These are phyloP conservation scores for Botia kubotai DNA, from an alignment of 2,797 vertebrate species.

Conservation along the genomic window DNA sequence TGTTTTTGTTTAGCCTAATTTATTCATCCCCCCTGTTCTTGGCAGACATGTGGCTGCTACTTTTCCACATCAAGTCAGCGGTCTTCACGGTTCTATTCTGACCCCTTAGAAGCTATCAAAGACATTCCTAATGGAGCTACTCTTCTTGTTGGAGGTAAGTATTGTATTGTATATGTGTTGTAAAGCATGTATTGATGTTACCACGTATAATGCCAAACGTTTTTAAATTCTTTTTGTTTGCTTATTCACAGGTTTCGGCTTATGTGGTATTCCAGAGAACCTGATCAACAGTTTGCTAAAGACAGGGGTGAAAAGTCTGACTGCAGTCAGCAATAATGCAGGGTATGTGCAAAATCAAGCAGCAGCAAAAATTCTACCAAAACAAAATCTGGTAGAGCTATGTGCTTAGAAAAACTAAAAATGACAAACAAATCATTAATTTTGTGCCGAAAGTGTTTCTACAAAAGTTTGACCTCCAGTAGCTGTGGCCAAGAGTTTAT, in stretches of 20 bases:
- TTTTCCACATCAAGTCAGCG: conserved; percentile 84
- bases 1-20: conserved; percentile 31
- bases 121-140: conserved; percentile 91
- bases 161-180: background rate
- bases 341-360: conserved; percentile 75
- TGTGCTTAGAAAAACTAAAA: background rate
- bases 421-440: background rate
- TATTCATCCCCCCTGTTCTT: conserved; percentile 21
- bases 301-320: conserved; percentile 88
- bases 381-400: background rate
- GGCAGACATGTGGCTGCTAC: conserved; percentile 80
- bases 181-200: background rate
- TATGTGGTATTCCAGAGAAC: conserved; percentile 98
- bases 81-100: conserved; percentile 84
- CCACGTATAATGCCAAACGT: background rate
- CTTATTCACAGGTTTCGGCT: conserved; percentile 85
- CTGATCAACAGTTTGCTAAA: conserved; percentile 92
- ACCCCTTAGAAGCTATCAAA: conserved; percentile 89
- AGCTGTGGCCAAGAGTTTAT: background rate
- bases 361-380: background rate
- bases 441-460: background rate
- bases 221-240: background rate
- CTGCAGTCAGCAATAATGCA: conserved; percentile 97
- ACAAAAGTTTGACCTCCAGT: background rate
- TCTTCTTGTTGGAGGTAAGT: conserved; percentile 92